Conservation (phyloP, 2,797 vertebrate genomes). For the Setipinna tenuifilis region DNA sequence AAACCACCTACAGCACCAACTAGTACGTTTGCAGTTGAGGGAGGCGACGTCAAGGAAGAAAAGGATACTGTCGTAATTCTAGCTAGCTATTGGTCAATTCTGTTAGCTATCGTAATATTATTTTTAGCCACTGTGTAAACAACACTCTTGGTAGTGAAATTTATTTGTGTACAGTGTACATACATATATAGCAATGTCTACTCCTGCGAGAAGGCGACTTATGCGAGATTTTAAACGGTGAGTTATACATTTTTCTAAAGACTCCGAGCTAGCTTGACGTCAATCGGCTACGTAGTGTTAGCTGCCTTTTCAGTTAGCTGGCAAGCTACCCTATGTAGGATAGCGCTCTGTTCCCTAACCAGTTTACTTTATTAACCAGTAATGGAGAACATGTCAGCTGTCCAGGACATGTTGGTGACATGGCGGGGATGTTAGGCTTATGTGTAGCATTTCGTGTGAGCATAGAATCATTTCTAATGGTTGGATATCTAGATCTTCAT, state of each 20-base stretch:
- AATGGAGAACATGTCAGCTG: conserved; percentile 11
- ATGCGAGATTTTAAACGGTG: conserved; percentile 98
- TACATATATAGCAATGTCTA: conserved; percentile 81
- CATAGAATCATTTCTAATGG: background rate
- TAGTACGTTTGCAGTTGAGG: conserved; percentile 39
- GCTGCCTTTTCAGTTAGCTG: conserved; percentile 12
- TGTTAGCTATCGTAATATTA: conserved; percentile 22
- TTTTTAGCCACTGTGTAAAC: background rate
- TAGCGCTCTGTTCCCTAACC: background rate
- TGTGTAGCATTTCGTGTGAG: background rate
- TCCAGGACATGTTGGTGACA: background rate
- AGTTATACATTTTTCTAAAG: conserved; percentile 47
- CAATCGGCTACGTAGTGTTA: background rate
- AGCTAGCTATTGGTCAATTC: conserved; percentile 12
- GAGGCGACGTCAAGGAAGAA: conserved; percentile 14
- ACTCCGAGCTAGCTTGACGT: conserved; percentile 20
- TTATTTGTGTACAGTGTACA: conserved; percentile 19
- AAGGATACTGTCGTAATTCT: conserved; percentile 17
- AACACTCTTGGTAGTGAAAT: background rate
- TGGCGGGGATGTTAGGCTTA: background rate
- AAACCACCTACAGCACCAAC: conserved; percentile 48
- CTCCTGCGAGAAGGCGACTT: conserved; percentile 92
- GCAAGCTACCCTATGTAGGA: conserved; percentile 27
- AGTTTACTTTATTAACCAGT: background rate
- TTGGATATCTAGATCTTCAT: background rate